These are phyloP conservation scores for Myxocyprinus asiaticus DNA, from an alignment of 2,113 vertebrate genomes.

Conservation along the genomic window DNA sequence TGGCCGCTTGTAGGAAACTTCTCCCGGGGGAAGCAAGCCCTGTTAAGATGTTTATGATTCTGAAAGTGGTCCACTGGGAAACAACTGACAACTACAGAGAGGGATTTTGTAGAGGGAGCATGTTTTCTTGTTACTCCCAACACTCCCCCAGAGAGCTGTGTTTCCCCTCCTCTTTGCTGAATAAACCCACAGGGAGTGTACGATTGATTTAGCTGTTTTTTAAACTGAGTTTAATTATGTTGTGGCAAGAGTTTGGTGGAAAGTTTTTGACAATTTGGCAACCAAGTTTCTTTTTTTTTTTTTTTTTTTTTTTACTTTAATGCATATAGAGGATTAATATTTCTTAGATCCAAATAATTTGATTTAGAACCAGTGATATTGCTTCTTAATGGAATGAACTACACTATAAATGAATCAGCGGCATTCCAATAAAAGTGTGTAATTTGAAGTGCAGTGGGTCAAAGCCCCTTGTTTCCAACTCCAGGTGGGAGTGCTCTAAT, in stretches of 20 bases:
- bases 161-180: constrained; percentile 51
- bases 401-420: neutral
- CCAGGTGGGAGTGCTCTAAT: constrained; percentile 83
- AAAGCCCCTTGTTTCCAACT: constrained; percentile 72
- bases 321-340: too few species aligned
- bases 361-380: too few species aligned
- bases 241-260: neutral
- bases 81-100: constrained; percentile 93
- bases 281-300: neutral
- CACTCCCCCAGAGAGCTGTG: constrained; percentile 76
- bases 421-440: neutral
- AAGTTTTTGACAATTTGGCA: neutral
- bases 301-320: too few species aligned
- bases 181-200: constrained; percentile 62
- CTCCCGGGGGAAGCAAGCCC: constrained; percentile 89
- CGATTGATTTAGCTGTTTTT: constrained; percentile 65
- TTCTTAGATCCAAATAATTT: too few species aligned
- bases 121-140: constrained; percentile 87
- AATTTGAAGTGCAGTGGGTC: constrained; percentile 62
- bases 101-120: constrained; percentile 72
- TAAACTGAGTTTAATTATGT: constrained; percentile 10
- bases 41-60: constrained; percentile 99
- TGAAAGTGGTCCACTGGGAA: constrained; percentile 94
- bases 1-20: constrained; percentile 88
- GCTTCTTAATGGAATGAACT: too few species aligned